Evolutionary conservation across 2,888 invertebrate genomes (phyloP).

Genomic region (Coremacera marginata): DNA sequence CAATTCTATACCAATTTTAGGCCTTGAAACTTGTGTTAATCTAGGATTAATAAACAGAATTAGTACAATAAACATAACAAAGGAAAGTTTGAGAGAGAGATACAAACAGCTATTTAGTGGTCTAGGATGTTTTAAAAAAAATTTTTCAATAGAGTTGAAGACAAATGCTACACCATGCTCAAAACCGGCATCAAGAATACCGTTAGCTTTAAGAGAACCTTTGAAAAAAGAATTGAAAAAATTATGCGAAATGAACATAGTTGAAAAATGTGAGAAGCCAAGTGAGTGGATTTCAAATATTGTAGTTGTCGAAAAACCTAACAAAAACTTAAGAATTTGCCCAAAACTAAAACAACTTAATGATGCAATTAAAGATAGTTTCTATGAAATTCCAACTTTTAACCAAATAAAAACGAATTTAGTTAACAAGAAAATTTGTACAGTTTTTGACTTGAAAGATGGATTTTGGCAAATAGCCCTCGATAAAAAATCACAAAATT

Average conservation of each 20-base stretch:
- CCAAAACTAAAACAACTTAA: no score
- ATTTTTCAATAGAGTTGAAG: background rate
- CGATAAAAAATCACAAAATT: background rate
- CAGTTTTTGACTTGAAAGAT: background rate
- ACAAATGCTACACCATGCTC: no score
- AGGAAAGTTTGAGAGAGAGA: background rate
- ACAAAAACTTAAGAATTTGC: no score
- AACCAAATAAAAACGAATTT: background rate
- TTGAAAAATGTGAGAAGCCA: background rate
- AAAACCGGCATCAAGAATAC: background rate
- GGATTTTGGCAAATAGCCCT: background rate
- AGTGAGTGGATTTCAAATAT: constrained; percentile 1
- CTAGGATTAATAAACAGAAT: no score
- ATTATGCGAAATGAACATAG: background rate
- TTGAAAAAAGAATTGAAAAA: background rate
- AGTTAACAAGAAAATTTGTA: background rate
- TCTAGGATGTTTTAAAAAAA: background rate
- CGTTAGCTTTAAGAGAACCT: background rate
- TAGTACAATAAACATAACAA: background rate
- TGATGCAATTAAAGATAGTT: no score
- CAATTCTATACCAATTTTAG: background rate
- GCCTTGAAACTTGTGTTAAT: background rate
- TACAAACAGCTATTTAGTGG: background rate
- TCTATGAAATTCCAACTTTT: no score
- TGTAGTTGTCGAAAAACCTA: background rate